A percentile compares a stretch with the other conserved stretches of the same genome.
phyloP scores from a whole-genome alignment of 1,140 invertebrate genomes.

The Drosophila watanabei region DNA sequence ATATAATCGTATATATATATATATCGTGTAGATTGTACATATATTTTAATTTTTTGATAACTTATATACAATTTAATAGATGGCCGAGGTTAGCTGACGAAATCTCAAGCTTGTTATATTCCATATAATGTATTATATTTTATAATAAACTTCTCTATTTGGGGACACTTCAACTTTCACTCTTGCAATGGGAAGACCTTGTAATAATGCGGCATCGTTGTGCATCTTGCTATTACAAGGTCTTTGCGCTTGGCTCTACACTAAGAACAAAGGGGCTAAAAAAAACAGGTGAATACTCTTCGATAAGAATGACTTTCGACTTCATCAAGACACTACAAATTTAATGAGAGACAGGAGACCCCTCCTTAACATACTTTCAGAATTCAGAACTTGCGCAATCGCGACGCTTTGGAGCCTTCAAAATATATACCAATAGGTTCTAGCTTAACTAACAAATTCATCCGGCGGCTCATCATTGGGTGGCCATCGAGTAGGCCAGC shows the following conservation, averaged over 20 bases:
- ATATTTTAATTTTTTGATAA: slow-evolving; percentile 16
- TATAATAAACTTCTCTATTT: not conserved
- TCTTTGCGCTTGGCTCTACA: not conserved
- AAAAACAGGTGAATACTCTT: too few species aligned
- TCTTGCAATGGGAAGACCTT: not conserved
- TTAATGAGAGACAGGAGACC: not conserved
- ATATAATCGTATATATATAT: too few species aligned
- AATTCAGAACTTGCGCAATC: not conserved
- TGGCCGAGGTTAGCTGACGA: not conserved
- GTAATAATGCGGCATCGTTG: not conserved
- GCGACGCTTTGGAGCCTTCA: not conserved
- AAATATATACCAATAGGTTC: not conserved
- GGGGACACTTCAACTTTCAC: not conserved
- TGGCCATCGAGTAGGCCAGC: slow-evolving; percentile 32
- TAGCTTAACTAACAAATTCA: not conserved
- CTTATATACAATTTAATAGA: slow-evolving; percentile 24
- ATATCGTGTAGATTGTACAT: slow-evolving; percentile 10
- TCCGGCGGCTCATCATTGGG: slow-evolving; percentile 8
- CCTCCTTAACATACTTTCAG: not conserved
- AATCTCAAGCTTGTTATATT: too few species aligned
- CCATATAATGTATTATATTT: not conserved
- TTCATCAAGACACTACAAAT: not conserved
- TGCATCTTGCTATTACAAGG: not conserved
- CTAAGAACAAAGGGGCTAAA: not conserved
- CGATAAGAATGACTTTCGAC: not conserved